Conservation (phyloP, 2,113 vertebrate genomes). For the Ariopsis seemanni region DNA sequence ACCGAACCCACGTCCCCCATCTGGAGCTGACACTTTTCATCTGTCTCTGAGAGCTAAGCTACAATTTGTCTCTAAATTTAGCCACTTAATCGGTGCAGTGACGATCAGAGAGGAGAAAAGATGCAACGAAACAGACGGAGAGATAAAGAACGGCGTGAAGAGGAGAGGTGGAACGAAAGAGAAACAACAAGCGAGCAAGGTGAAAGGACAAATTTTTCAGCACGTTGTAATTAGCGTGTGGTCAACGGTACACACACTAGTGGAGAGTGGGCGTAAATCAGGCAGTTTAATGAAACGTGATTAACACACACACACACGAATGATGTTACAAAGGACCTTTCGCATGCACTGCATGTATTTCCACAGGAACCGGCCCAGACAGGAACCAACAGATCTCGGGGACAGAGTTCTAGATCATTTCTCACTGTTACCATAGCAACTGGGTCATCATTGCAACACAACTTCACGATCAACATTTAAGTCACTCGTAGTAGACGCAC, state of each 20-base stretch:
- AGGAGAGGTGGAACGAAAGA: conserved; percentile 10
- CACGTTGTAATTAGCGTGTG: conserved; percentile 67
- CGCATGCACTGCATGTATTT: neutral
- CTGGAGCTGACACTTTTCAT: conserved; percentile 56
- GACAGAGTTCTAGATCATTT: neutral
- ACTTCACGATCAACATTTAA: neutral
- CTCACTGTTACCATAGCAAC: neutral
- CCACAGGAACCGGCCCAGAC: neutral
- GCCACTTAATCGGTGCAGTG: conserved; percentile 47
- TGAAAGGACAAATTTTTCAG: conserved; percentile 49
- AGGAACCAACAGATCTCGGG: neutral
- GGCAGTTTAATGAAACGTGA: neutral
- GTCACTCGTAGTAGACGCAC: neutral
- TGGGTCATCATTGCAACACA: neutral
- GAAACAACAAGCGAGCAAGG: neutral
- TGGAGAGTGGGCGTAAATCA: neutral
- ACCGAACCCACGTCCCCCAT: conserved; percentile 53
- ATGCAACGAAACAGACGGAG: conserved; percentile 12
- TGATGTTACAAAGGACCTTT: neutral
- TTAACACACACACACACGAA: neutral
- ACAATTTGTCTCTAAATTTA: conserved; percentile 53
- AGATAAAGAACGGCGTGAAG: conserved; percentile 21
- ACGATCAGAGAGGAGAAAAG: conserved; percentile 8
- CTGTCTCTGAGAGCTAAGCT: conserved; percentile 57
- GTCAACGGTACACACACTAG: conserved; percentile 1